Base-by-base conservation (phyloP, 2,888 invertebrate species). In the Coelinius sp. region DNA sequence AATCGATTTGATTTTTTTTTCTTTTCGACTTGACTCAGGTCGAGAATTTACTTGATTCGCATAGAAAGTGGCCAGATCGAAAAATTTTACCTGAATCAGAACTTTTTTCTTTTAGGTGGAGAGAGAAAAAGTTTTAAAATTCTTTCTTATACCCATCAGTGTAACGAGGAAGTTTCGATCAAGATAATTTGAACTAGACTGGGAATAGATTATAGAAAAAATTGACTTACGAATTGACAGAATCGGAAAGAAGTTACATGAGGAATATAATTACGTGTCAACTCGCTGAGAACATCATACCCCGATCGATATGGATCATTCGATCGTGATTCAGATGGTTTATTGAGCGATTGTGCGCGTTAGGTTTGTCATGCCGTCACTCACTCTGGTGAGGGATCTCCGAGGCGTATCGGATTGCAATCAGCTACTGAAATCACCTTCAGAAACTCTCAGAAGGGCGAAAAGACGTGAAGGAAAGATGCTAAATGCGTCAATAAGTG, bases 391-490 rank as follows among this genome's bases (percentile, higher is more conserved):
- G 52, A 52, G 52, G 24, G 24, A 46, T 27, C 53, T 44, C 14
- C 38, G 66, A 69, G 38, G 64, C 84, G 83, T 83, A 82, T 82
- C 84, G 82, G 82, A 84, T 84, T 74, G 80, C 78, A 80, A 83
- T 82, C 82, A 80, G 84, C 84, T 84, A 84, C 84, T 76, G 83
- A 80, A 83, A 80, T 84, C 82, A 52, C 20, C 20, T 49, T 5
- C 10, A 20, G 7, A 20, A 38, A n/a, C 10, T 38, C 31, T 31
- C n/a, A 8, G n/a, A 22, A 24, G n/a, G 24, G 12, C n/a, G 52
- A n/a, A 41, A 4, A 1, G 35, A 10, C 10, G 38, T 12, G 38
- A 10, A 12, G 52, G 12, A 10, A 24, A 52, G 24, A 52, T 52
- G 24, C 52, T 10, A 52, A 52, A 7, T 52, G 52, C 22, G 22